Evolutionary conservation across 53 echinoderm and acorn worm species (phyloP), one percentile per base, ranked within the genome.

Genomic region (Holothuria leucospilota): DNA sequence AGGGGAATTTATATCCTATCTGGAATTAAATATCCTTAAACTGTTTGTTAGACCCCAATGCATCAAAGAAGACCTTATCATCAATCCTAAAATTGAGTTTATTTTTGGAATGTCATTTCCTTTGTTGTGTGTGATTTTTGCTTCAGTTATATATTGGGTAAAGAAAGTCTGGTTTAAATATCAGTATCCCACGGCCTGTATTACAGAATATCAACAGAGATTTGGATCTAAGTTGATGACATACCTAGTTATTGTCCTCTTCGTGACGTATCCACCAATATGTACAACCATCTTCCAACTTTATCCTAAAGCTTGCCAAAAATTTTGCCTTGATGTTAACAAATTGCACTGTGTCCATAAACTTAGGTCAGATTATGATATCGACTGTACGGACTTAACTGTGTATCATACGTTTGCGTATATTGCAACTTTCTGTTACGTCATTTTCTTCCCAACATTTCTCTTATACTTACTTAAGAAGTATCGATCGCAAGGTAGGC

Each of bases 261-360:
- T 71, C 39, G 10, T 71, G 16, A 74, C 51, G 13, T 74, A 74
- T 46, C 74, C 74, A n/a, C 74, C 74, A 46, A 74, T 74, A 20
- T 74, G 74, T 27, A 46, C 74, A 24, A 46, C 51, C 0, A 14
- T 74, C 21, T 74, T 74, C 74, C 42, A 49, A 25, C 74, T 74
- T 13, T 74, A 74, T 38, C 74, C 74, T 24, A 6, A 8, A 8
- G 42, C 74, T 24, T 74, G 74, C 26, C 21, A 74, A 12, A 46
- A 51, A 26, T 74, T 49, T 23, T 49, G 23, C 39, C 56, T 56
- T 13, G 75, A 75, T 49, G 49, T 51, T 40, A 26, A 75, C 1
- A 20, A 11, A 24, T 16, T 25, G 52, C 27, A 75, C 25, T 49
- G 75, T 23, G 24, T 75, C n/a, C 13, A 42, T 25, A 20, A 25